Evolutionary conservation across 2,113 vertebrate genomes (phyloP).

Genomic region (Melanerpes formicivorus): DNA sequence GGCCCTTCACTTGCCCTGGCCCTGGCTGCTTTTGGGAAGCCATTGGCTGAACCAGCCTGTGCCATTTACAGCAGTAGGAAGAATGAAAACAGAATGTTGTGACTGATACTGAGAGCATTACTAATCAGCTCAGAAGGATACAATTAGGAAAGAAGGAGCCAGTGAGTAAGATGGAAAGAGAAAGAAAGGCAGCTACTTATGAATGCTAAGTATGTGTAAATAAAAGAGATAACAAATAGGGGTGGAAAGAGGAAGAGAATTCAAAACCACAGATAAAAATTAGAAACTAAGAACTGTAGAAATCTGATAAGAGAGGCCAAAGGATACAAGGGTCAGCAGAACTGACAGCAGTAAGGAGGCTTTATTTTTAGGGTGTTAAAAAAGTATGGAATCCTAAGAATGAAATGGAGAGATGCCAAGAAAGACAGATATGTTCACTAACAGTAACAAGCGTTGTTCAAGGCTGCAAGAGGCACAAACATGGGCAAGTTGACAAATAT

Average conservation of each 20-base stretch:
- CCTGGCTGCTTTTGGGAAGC: not conserved
- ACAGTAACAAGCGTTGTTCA: slow-evolving; percentile 36
- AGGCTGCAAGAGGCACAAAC: slow-evolving; percentile 1
- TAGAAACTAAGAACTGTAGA: not conserved
- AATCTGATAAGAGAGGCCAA: not conserved
- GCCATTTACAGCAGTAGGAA: not conserved
- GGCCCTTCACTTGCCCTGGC: not conserved
- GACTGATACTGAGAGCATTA: not conserved
- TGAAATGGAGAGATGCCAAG: slow-evolving; percentile 4
- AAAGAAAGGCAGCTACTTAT: not conserved
- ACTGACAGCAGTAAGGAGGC: not conserved
- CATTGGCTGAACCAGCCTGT: not conserved
- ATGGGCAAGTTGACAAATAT: slow-evolving; percentile 17
- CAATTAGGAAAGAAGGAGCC: not conserved
- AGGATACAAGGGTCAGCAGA: not conserved
- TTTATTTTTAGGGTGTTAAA: slow-evolving; percentile 20
- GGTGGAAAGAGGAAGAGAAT: not conserved
- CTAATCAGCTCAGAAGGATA: slow-evolving; percentile 15
- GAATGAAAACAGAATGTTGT: slow-evolving; percentile 20
- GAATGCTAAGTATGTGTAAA: not conserved
- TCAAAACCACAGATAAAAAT: not conserved
- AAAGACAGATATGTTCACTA: not conserved
- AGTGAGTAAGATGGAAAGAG: not conserved
- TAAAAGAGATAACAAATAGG: not conserved
- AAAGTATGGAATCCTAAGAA: slow-evolving; percentile 33